Percentiles rank a stretch among this genome's conserved stretches.
These are phyloP conservation scores for Diabrotica balteata DNA, from an alignment of 2,888 invertebrate genomes.

Conservation along the genomic window DNA sequence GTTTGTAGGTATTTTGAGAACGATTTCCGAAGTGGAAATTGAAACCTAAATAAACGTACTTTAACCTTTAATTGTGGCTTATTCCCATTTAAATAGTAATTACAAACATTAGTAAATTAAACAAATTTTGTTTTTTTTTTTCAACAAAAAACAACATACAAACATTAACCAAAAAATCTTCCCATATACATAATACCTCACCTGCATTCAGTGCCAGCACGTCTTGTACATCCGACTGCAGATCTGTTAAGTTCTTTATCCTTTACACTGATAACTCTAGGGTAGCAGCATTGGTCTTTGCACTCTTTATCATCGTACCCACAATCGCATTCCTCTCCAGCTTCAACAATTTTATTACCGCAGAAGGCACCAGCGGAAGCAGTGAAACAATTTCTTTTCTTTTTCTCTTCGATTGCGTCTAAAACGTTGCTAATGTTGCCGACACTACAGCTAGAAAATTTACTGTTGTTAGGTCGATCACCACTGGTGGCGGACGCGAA, in stretches of 20 bases:
- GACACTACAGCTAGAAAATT: slow-evolving; percentile 94
- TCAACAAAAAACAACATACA: no score
- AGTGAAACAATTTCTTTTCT: slow-evolving; percentile 76
- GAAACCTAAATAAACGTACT: no score
- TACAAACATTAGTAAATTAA: no score
- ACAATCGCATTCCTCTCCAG: slow-evolving; percentile 97
- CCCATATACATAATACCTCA: slow-evolving; percentile 47
- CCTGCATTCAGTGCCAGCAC: slow-evolving; percentile 82
- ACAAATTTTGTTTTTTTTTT: no score
- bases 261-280: slow-evolving; percentile 74
- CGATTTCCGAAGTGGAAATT: no score
- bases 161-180: no score
- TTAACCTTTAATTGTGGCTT: no score
- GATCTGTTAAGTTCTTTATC: slow-evolving; percentile 73
- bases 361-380: slow-evolving; percentile 95
- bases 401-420: slow-evolving; percentile 88
- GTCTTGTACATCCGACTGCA: slow-evolving; percentile 82
- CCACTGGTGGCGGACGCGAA: slow-evolving; percentile 99
- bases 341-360: slow-evolving; percentile 98
- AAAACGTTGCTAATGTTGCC: slow-evolving; percentile 94
- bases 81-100: no score
- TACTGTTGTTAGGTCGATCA: slow-evolving; percentile 96
- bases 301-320: slow-evolving; percentile 94
- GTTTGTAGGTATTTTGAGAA: no score
- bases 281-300: slow-evolving; percentile 88